Percentiles rank a stretch among this genome's conserved stretches.
phyloP scores from a whole-genome alignment of 2,888 invertebrate genomes.

The Chromoteleia sp. region DNA sequence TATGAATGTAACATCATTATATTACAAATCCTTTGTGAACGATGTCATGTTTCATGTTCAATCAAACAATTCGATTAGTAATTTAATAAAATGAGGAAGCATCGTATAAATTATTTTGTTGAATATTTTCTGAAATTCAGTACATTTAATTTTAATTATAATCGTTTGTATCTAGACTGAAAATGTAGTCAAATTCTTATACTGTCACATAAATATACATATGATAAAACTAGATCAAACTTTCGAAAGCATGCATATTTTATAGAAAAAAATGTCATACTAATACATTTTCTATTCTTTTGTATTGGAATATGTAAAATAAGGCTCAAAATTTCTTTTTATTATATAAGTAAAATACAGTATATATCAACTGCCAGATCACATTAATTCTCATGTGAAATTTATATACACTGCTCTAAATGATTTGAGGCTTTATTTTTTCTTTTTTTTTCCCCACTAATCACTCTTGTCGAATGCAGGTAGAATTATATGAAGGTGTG shows the following conservation, averaged over 20 bases:
- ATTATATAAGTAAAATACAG: slow-evolving; percentile 38
- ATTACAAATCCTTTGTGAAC: too few species aligned
- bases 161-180: too few species aligned
- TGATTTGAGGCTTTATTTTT: slow-evolving; percentile 34
- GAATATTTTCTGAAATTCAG: too few species aligned
- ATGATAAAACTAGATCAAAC: slow-evolving; percentile 24
- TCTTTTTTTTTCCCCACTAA: slow-evolving; percentile 57
- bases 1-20: too few species aligned
- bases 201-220: too few species aligned
- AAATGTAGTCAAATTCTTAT: not conserved
- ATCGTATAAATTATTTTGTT: too few species aligned
- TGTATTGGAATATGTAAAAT: slow-evolving; percentile 37
- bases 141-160: too few species aligned
- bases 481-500: slow-evolving; percentile 37
- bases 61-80: too few species aligned
- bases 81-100: too few species aligned
- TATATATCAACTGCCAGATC: not conserved
- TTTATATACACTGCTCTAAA: slow-evolving; percentile 29
- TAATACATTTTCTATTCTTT: slow-evolving; percentile 29
- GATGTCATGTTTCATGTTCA: too few species aligned
- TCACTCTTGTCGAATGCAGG: slow-evolving; percentile 33
- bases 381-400: slow-evolving; percentile 37
- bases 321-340: slow-evolving; percentile 42
- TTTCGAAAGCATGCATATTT: slow-evolving; percentile 29
- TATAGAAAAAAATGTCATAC: slow-evolving; percentile 8